phyloP scores from a whole-genome alignment of 2,797 vertebrate genomes.

The Gymnopithys bicolor region DNA sequence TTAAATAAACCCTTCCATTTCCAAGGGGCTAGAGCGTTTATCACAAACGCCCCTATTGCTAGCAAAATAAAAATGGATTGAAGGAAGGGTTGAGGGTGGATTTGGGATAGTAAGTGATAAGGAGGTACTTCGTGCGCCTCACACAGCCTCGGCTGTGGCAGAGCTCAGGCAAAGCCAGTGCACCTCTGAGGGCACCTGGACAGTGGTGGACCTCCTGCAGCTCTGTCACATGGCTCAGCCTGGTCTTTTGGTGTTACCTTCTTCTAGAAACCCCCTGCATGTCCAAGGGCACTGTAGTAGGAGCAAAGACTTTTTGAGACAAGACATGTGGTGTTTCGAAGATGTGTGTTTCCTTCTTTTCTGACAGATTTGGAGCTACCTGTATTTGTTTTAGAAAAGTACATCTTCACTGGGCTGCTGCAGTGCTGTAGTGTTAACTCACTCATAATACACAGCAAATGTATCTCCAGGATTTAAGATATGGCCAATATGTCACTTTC shows the following conservation, averaged over 20 bases:
- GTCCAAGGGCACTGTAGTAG: neutral
- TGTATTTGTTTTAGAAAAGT: neutral
- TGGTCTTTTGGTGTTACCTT: neutral
- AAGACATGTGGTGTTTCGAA: neutral
- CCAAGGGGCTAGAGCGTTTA: neutral
- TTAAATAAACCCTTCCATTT: neutral
- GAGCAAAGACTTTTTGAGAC: neutral
- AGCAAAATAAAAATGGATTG: neutral
- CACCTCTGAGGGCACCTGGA: fast-evolving
- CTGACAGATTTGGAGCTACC: neutral
- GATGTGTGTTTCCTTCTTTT: neutral
- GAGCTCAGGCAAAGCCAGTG: neutral
- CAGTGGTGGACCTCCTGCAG: neutral
- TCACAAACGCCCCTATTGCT: neutral
- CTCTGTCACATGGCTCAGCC: neutral
- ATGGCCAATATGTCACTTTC: neutral
- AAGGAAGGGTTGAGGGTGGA: neutral
- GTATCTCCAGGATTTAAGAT: neutral
- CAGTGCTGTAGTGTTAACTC: neutral
- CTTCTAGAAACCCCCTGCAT: neutral
- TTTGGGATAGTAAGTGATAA: neutral
- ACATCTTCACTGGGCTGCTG: neutral
- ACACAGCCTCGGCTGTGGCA: fast-evolving
- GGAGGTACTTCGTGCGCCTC: neutral
- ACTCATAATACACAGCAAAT: neutral